Conservation (phyloP, 2,888 invertebrate genomes). For the Drosophila incognita region DNA sequence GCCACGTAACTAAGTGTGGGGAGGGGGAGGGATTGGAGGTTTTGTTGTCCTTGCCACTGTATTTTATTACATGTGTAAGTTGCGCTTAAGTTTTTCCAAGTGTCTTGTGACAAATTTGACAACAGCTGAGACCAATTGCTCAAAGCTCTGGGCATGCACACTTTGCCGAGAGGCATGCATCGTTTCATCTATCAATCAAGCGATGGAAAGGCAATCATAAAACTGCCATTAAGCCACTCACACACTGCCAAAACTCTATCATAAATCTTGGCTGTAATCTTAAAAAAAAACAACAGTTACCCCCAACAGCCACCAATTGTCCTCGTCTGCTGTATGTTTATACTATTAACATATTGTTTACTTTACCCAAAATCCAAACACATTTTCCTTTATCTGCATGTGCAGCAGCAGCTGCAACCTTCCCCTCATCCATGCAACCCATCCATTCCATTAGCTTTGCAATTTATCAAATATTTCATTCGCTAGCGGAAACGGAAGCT, state of each 20-base stretch:
- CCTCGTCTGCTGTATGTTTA: constrained; percentile 20
- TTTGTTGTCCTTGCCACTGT: constrained; percentile 23
- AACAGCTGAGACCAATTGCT: constrained; percentile 76
- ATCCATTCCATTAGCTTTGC: constrained; percentile 54
- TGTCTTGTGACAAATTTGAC: constrained; percentile 77
- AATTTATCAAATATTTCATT: constrained; percentile 72
- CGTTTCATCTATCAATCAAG: constrained; percentile 69
- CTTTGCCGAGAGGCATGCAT: constrained; percentile 41
- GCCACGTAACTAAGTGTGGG: constrained; percentile 25
- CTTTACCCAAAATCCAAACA: constrained; percentile 59
- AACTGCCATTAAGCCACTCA: constrained; percentile 73
- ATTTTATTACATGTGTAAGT: constrained; percentile 80
- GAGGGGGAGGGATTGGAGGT: background rate
- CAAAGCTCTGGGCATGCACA: constrained; percentile 21
- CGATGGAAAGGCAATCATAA: constrained; percentile 70
- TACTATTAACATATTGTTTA: constrained; percentile 78
- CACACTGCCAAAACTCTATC: constrained; percentile 53
- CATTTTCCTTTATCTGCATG: constrained; percentile 72
- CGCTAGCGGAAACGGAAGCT: constrained; percentile 67
- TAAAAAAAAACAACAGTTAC: constrained; percentile 59
- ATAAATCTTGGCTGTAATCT: constrained; percentile 76
- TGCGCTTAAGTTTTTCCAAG: constrained; percentile 68
- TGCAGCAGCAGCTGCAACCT: constrained; percentile 44
- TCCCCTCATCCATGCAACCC: background rate
- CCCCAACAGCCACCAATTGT: background rate